Conservation (phyloP, 2,797 vertebrate species). For the Sebastiscus albofasciatus region DNA sequence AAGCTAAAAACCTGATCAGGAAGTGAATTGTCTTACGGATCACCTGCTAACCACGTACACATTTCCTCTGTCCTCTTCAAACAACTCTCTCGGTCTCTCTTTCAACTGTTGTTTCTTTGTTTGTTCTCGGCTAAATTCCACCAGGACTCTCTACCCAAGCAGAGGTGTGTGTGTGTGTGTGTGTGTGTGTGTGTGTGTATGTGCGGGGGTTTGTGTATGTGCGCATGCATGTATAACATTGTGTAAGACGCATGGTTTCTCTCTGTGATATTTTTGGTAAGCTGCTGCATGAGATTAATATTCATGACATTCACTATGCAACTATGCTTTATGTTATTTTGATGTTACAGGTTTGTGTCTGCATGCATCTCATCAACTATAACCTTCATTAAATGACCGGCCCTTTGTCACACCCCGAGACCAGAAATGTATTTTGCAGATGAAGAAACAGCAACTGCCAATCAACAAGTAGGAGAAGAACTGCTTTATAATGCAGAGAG, state of each 20-base stretch:
- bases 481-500: not conserved
- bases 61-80: no score
- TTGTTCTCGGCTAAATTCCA: conserved; percentile 34
- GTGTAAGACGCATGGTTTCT: not conserved
- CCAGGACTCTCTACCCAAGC: conserved; percentile 18
- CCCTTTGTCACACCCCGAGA: not conserved
- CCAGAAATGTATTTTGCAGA: not conserved
- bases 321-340: not conserved
- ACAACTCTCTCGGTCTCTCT: not conserved
- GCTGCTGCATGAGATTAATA: conserved; percentile 37
- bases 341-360: not conserved
- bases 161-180: not conserved
- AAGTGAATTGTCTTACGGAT: no score
- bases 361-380: not conserved
- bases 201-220: not conserved
- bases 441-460: not conserved
- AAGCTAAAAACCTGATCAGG: not conserved
- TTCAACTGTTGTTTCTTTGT: not conserved
- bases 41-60: no score
- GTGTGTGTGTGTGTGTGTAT: not conserved
- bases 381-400: not conserved
- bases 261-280: conserved; percentile 45
- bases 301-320: conserved; percentile 28
- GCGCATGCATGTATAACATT: not conserved
- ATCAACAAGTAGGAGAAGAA: not conserved